phyloP scores from a whole-genome alignment of 2,888 invertebrate species.

The Hyles lineata region DNA sequence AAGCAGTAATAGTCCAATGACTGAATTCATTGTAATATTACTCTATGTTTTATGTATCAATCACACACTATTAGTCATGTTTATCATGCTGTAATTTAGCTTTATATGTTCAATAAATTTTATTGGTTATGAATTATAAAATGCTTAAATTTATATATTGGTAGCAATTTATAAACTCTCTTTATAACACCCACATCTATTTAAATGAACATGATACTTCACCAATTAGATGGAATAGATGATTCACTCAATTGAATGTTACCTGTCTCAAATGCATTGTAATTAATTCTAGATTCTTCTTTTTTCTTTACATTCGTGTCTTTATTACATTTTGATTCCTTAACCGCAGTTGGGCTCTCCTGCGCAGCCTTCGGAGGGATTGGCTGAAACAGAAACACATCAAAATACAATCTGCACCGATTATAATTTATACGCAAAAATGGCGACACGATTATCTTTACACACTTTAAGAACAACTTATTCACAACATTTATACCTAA shows the following conservation, averaged over 20 bases:
- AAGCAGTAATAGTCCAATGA: too few species aligned
- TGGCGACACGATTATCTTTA: slow-evolving; percentile 55
- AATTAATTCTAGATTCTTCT: slow-evolving; percentile 61
- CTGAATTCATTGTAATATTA: too few species aligned
- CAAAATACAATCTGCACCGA: slow-evolving; percentile 45
- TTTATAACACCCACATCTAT: not conserved
- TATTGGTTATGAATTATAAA: not conserved
- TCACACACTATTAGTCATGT: too few species aligned
- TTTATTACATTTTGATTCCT: slow-evolving; percentile 55
- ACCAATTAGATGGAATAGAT: slow-evolving; percentile 28
- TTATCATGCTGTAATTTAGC: not conserved
- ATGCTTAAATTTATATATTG: not conserved
- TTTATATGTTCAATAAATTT: not conserved
- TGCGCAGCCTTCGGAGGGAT: slow-evolving; percentile 50
- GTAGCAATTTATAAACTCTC: too few species aligned
- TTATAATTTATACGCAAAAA: slow-evolving; percentile 50
- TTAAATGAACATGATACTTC: slow-evolving; percentile 31
- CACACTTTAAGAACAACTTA: not conserved
- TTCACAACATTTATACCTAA: not conserved
- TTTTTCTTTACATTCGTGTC: slow-evolving; percentile 59
- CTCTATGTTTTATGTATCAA: too few species aligned
- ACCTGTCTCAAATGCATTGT: slow-evolving; percentile 73
- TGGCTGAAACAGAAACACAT: slow-evolving; percentile 58
- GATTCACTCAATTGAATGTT: slow-evolving; percentile 34
- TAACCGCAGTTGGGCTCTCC: slow-evolving; percentile 50